Percentiles rank a stretch among this genome's conserved stretches.
phyloP scores from a whole-genome alignment of 1,140 invertebrate species.

The Magallana ariakensis region DNA sequence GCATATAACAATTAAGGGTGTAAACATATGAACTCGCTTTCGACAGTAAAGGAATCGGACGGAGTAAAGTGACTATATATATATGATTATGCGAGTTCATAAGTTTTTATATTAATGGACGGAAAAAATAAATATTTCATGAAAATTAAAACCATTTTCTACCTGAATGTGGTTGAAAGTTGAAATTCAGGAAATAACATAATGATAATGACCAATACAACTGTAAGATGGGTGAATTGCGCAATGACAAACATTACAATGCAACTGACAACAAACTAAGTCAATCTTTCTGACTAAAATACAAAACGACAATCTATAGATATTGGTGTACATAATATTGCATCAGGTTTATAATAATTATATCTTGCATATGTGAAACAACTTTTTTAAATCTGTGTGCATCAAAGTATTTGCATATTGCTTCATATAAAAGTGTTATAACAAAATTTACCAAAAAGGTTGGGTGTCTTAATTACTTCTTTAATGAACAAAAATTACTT shows the following conservation, averaged over 20 bases:
- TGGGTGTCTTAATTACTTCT: too few species aligned
- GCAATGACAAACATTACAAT: background rate
- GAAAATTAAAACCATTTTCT: background rate
- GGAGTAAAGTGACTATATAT: too few species aligned
- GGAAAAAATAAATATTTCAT: background rate
- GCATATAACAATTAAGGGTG: too few species aligned
- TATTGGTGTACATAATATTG: conserved; percentile 1
- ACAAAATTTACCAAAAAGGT: too few species aligned
- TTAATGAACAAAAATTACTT: too few species aligned
- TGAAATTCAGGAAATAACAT: background rate
- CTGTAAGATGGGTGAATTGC: background rate
- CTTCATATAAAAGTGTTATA: too few species aligned
- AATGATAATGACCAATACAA: background rate
- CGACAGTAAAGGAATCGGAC: too few species aligned
- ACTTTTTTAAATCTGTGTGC: too few species aligned
- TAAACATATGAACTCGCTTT: too few species aligned
- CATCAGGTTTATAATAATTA: background rate
- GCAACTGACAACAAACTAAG: background rate
- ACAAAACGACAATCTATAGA: too few species aligned
- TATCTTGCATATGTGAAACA: background rate
- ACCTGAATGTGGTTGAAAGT: background rate
- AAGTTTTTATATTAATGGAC: background rate
- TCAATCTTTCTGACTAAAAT: background rate
- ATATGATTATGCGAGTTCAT: too few species aligned
- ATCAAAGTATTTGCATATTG: too few species aligned